phyloP scores from a whole-genome alignment of 2,113 vertebrate species.

The Neolamprologus tretocephalus region DNA sequence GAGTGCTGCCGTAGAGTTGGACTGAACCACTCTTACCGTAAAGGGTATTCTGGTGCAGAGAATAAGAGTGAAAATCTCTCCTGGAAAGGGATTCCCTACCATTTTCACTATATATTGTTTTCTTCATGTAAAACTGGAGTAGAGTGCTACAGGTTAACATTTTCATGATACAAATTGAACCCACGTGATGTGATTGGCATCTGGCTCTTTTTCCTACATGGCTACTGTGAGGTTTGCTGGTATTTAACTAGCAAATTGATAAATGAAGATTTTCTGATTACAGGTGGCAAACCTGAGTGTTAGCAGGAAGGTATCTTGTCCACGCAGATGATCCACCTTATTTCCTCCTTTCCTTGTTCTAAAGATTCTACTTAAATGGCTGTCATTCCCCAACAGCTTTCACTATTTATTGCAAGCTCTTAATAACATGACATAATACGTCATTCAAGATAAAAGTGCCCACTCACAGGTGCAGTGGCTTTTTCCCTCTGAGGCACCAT shows the following conservation, averaged over 20 bases:
- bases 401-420: conserved; percentile 67
- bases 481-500: conserved; percentile 47
- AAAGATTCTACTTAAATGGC: conserved; percentile 16
- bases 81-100: conserved; percentile 23
- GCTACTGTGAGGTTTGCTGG: conserved; percentile 2
- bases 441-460: conserved; percentile 55
- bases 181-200: conserved; percentile 16
- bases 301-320: neutral
- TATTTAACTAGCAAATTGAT: neutral
- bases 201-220: conserved; percentile 10
- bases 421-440: conserved; percentile 42
- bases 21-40: conserved; percentile 36
- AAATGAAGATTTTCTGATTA: conserved; percentile 4
- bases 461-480: conserved; percentile 35
- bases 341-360: neutral
- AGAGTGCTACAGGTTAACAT: conserved; percentile 11
- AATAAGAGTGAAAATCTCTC: conserved; percentile 17
- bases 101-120: conserved; percentile 18
- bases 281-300: neutral
- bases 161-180: conserved; percentile 16
- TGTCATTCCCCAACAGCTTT: conserved; percentile 32
- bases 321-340: neutral
- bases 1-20: conserved; percentile 44
- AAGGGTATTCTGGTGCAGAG: conserved; percentile 31
- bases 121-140: conserved; percentile 19